Base-by-base conservation (phyloP, 2,888 invertebrate genomes). In the Epistrophe eligans region DNA sequence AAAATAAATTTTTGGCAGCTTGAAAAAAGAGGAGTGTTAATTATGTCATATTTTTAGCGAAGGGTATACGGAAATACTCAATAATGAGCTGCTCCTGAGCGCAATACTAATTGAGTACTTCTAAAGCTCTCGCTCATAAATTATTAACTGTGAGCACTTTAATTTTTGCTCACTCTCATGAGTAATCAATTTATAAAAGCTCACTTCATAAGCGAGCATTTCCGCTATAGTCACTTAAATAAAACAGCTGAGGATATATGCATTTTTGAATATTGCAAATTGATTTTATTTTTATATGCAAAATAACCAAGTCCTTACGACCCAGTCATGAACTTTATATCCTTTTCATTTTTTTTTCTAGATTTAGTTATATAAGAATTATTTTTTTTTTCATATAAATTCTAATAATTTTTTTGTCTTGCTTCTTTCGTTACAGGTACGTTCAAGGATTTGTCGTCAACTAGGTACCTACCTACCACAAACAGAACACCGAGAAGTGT, bases 351-450 rank as follows among this genome's bases (percentile, higher is more conserved):
- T 9, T 52, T 77, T 9, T 58, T 64, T 57, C 10, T 74, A 77
- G 52, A 45, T 60, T 52, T 73, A 55, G 15, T 32, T 50, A 45
- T 77, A 24, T 24, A 24, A 67, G 60, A 50, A 58, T 3, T 32
- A 43, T 76, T 72, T 55, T 48, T 32, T 55, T 55, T 9, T 1
- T 15, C 7, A 35, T 35, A 35, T 43, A 35, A 55, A 62, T 28
- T 79, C 58, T 79, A 81, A 84, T 84, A 70, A 72, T 45, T 64
- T 82, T 70, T 64, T 82, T 64, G 64, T 67, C 17, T 32, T 52
- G 0, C n/a, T 60, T 73, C 45, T 87, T 52, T 83, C 79, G 52
- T 87, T 87, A 7, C 83, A 87, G 87, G 87, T 87, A 87, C 55
- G 83, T 87, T 83, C 62, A 83, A 87, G 79, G 77, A 79, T 76